phyloP scores from a whole-genome alignment of 2,113 vertebrate genomes.

The Atractosteus spatula region DNA sequence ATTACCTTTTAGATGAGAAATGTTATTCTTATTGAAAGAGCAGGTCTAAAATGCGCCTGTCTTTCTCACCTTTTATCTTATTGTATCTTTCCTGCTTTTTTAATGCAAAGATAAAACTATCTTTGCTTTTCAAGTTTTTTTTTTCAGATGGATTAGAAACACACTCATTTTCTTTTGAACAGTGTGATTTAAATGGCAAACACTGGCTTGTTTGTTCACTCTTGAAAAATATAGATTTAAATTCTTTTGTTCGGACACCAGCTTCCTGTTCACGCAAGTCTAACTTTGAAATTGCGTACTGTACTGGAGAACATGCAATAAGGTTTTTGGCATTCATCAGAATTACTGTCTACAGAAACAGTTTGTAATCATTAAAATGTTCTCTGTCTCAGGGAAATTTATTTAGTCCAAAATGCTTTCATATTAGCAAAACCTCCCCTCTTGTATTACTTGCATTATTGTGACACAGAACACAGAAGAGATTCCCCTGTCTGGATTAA shows the following conservation, averaged over 20 bases:
- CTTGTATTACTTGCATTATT: too few relatives aligned
- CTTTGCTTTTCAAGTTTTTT: constrained; percentile 63
- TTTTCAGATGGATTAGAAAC: constrained; percentile 63
- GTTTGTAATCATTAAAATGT: too few relatives aligned
- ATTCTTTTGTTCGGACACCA: constrained; percentile 57
- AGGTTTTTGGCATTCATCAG: too few relatives aligned
- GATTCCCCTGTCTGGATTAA: too few relatives aligned
- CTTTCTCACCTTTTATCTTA: constrained; percentile 68
- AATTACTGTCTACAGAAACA: too few relatives aligned
- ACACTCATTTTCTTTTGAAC: constrained; percentile 66
- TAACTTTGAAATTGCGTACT: constrained; percentile 55
- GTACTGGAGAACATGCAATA: too few relatives aligned
- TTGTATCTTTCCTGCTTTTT: constrained; percentile 31
- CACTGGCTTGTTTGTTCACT: constrained; percentile 52
- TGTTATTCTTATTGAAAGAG: constrained; percentile 69
- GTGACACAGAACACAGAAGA: too few relatives aligned
- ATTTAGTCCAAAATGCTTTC: too few relatives aligned
- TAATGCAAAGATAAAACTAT: constrained; percentile 55
- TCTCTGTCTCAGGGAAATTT: too few relatives aligned
- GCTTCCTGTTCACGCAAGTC: constrained; percentile 48
- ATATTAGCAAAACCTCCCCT: too few relatives aligned
- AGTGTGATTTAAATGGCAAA: constrained; percentile 65
- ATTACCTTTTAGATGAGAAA: constrained; percentile 75
- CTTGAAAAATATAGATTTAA: constrained; percentile 57
- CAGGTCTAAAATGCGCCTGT: constrained; percentile 65